phyloP scores from a whole-genome alignment of 2,797 vertebrate species.

The Lagocephalus sceleratus region DNA sequence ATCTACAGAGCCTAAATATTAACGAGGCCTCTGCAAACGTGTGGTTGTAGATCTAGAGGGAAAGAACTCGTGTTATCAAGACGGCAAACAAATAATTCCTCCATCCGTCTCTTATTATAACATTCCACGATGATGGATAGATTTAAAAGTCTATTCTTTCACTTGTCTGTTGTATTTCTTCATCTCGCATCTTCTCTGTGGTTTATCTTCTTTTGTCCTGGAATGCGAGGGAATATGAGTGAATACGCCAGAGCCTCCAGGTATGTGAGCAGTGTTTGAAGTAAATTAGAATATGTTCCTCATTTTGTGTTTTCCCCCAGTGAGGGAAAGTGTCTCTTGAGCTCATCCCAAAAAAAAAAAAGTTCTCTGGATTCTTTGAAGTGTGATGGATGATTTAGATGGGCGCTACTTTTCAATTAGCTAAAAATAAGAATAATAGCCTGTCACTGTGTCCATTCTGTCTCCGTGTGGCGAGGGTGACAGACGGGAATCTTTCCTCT shows the following conservation, averaged over 20 bases:
- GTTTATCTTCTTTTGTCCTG: conserved; percentile 3
- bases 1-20: no score
- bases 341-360: background rate
- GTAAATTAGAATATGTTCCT: conserved; percentile 5
- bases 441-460: conserved; percentile 7
- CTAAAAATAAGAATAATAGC: conserved; percentile 7
- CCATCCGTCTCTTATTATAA: background rate
- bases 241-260: conserved; percentile 1
- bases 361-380: conserved; percentile 14
- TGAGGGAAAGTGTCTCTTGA: conserved; percentile 5
- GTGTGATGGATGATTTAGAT: conserved; percentile 8
- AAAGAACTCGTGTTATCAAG: background rate
- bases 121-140: background rate
- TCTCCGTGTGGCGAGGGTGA: conserved; percentile 11
- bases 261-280: conserved; percentile 12
- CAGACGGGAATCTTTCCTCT: conserved; percentile 10
- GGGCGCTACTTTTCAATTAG: conserved; percentile 17
- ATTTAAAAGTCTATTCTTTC: background rate
- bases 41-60: no score
- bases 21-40: no score
- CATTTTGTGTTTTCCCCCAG: background rate
- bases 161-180: conserved; percentile 1
- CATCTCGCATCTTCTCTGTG: background rate
- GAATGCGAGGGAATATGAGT: conserved; percentile 2
- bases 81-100: background rate